phyloP scores from a whole-genome alignment of 2,888 invertebrate genomes.

The Drepana falcataria region DNA sequence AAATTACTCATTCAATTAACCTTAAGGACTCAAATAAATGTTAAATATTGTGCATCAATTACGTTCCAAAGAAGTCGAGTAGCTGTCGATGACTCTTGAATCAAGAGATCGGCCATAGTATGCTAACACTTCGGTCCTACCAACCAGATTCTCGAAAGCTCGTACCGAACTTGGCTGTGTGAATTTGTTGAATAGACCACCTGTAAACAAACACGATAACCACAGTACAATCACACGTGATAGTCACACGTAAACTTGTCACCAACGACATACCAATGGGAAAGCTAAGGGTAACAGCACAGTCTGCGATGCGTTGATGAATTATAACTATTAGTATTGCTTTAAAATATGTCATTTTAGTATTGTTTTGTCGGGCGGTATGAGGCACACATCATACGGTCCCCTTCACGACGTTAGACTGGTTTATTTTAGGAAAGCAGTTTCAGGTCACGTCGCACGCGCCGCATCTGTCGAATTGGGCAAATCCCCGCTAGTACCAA shows the following conservation, averaged over 20 bases:
- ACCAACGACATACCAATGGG: constrained; percentile 49
- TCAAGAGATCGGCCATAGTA: constrained; percentile 45
- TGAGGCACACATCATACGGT: constrained; percentile 42
- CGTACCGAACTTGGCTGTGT: constrained; percentile 36
- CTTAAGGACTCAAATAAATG: not conserved
- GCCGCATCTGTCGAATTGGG: constrained; percentile 4
- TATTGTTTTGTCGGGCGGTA: constrained; percentile 28
- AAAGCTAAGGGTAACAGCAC: constrained; percentile 33
- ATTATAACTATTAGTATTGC: constrained; percentile 25
- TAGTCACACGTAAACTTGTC: constrained; percentile 5
- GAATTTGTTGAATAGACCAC: constrained; percentile 68
- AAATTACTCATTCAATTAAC: not conserved
- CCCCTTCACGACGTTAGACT: constrained; percentile 56
- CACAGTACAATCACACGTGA: not conserved
- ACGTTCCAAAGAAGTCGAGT: constrained; percentile 61
- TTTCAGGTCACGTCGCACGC: constrained; percentile 62
- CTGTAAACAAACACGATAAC: constrained; percentile 36
- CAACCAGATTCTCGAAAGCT: constrained; percentile 45
- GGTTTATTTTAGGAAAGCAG: constrained; percentile 73
- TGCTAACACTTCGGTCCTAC: constrained; percentile 32
- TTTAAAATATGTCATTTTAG: constrained; percentile 27
- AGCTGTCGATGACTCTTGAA: constrained; percentile 50
- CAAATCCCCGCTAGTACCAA: not conserved
- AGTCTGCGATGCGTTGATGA: constrained; percentile 15
- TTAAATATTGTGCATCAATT: constrained; percentile 11